phyloP scores from a whole-genome alignment of 2,113 vertebrate species.

The Sylvietta virens region DNA sequence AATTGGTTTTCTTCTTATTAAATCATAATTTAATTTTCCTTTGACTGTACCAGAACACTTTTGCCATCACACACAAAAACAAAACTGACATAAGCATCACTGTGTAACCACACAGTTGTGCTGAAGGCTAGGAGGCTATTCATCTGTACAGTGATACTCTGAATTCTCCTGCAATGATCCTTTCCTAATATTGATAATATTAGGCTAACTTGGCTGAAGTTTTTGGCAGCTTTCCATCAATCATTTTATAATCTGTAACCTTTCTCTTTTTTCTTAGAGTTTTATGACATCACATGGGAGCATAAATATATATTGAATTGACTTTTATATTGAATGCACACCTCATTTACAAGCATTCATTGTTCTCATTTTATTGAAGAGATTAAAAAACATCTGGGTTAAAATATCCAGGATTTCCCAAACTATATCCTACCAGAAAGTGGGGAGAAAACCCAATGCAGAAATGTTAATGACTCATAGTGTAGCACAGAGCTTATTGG shows the following conservation, averaged over 20 bases:
- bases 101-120: background rate
- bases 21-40: background rate
- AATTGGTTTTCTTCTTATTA: background rate
- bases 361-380: background rate
- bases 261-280: background rate
- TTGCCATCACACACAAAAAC: background rate
- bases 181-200: background rate
- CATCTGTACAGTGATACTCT: background rate
- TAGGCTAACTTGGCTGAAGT: background rate
- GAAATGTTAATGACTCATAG: background rate
- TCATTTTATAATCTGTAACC: background rate
- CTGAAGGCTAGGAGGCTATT: background rate
- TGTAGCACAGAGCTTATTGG: background rate
- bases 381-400: background rate
- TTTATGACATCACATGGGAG: background rate
- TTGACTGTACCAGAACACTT: background rate
- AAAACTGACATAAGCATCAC: background rate
- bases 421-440: background rate
- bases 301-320: background rate
- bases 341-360: background rate
- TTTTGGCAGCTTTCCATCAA: background rate
- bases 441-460: background rate
- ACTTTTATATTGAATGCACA: background rate
- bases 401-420: background rate
- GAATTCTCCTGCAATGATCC: background rate